These are phyloP conservation scores for Auanema freiburgensis DNA, from an alignment of 2,888 invertebrate species.

Conservation along the genomic window DNA sequence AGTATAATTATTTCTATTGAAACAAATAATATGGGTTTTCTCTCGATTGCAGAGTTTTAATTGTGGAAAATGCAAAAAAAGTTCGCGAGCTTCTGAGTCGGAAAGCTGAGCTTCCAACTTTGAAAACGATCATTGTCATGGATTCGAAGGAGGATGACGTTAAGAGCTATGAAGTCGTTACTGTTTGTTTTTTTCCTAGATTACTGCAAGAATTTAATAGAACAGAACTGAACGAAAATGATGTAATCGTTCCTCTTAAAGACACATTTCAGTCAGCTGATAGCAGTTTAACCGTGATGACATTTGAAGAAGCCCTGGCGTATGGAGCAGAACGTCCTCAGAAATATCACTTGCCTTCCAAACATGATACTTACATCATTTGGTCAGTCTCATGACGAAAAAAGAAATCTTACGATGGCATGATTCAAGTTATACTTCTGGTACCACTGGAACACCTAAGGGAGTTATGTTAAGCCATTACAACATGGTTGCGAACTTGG, in stretches of 20 bases:
- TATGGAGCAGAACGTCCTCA: conserved; percentile 25
- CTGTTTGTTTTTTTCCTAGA: neutral
- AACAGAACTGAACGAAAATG: neutral
- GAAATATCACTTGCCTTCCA: conserved; percentile 40
- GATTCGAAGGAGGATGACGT: conserved; percentile 32
- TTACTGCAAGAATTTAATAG: neutral
- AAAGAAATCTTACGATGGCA: neutral
- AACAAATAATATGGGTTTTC: neutral
- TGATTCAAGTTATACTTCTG: conserved; percentile 62
- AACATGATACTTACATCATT: conserved; percentile 65
- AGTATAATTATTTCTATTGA: conserved; percentile 20
- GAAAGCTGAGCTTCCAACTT: conserved; percentile 35
- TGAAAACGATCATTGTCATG: conserved; percentile 53
- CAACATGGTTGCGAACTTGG: conserved; percentile 75
- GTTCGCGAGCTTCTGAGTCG: conserved; percentile 32
- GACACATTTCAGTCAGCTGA: conserved; percentile 12
- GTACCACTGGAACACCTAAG: conserved; percentile 90
- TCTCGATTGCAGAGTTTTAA: conserved; percentile 40
- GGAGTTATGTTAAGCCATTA: conserved; percentile 94
- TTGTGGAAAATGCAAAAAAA: conserved; percentile 53
- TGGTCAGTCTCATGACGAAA: conserved; percentile 32
- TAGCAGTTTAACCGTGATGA: conserved; percentile 36
- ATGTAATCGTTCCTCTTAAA: neutral
- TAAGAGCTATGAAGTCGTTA: conserved; percentile 16
- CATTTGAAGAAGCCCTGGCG: conserved; percentile 36